phyloP scores from a whole-genome alignment of 2,797 vertebrate species.

The Peromyscus nudipes region DNA sequence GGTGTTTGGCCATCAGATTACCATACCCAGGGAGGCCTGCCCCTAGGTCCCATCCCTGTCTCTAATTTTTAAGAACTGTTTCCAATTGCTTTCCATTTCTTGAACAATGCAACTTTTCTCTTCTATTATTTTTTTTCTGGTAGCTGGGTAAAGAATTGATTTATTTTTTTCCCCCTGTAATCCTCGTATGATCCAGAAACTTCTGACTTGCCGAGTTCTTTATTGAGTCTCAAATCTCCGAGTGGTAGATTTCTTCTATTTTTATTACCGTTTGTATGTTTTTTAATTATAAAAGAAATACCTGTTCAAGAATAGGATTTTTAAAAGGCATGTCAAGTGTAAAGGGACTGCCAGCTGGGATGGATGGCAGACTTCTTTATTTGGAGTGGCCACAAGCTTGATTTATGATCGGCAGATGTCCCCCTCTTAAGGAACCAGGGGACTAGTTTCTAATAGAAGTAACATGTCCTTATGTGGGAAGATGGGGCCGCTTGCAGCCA shows the following conservation, averaged over 20 bases:
- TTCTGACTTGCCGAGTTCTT: slow-evolving; percentile 29
- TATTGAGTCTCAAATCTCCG: slow-evolving; percentile 47
- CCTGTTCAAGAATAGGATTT: neutral
- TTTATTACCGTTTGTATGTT: slow-evolving; percentile 66
- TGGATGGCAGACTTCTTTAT: slow-evolving; percentile 15
- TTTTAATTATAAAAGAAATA: slow-evolving; percentile 61
- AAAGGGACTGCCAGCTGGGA: neutral
- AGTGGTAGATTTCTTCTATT: slow-evolving; percentile 1
- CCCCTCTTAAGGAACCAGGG: slow-evolving; percentile 51
- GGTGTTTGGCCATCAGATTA: too few relatives aligned
- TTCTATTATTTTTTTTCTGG: neutral
- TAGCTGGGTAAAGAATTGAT: neutral
- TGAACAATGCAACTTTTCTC: neutral
- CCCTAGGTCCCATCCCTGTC: neutral
- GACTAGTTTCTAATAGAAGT: slow-evolving; percentile 69
- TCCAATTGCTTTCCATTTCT: neutral
- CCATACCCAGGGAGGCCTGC: too few relatives aligned
- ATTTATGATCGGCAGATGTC: slow-evolving; percentile 64
- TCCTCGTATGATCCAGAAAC: slow-evolving; percentile 26
- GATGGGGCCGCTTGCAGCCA: neutral
- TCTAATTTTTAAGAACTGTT: neutral
- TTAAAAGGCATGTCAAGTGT: neutral
- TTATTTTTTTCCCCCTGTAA: neutral
- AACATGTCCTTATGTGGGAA: slow-evolving; percentile 66
- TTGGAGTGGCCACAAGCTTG: slow-evolving; percentile 32